phyloP scores from a whole-genome alignment of 2,113 vertebrate genomes.

The Nansenia antarctica region DNA sequence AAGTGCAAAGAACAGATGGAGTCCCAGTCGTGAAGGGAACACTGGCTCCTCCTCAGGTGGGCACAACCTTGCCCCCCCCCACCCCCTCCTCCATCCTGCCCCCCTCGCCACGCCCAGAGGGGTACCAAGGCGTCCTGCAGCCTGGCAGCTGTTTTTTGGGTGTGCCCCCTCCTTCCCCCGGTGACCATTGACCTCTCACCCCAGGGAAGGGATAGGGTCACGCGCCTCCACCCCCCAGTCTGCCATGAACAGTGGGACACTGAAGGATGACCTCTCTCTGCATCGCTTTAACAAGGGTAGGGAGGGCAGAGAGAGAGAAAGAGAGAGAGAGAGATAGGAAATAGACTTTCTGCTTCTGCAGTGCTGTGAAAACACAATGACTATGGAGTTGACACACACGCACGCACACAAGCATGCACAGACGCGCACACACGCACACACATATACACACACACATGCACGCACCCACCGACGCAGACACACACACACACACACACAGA shows the following conservation, averaged over 20 bases:
- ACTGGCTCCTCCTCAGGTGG: slow-evolving; percentile 46
- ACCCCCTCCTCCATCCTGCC: slow-evolving; percentile 34
- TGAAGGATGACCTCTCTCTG: slow-evolving; percentile 32
- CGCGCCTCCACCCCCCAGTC: slow-evolving; percentile 22
- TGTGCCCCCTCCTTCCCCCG: slow-evolving; percentile 42
- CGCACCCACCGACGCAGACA: too few species aligned
- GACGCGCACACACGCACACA: too few species aligned
- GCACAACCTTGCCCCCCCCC: slow-evolving; percentile 55
- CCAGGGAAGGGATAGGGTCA: slow-evolving; percentile 33
- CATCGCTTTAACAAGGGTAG: slow-evolving; percentile 13
- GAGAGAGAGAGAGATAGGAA: not conserved
- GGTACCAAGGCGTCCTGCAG: slow-evolving; percentile 61
- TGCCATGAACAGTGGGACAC: slow-evolving; percentile 22
- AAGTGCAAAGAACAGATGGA: slow-evolving; percentile 63
- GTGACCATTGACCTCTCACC: slow-evolving; percentile 45
- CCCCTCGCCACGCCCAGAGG: slow-evolving; percentile 51
- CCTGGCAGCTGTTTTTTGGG: slow-evolving; percentile 70
- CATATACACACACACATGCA: too few species aligned
- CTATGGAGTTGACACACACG: not conserved
- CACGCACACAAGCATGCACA: too few species aligned
- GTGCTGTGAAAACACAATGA: not conserved
- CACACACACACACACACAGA: too few species aligned
- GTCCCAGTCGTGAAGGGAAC: slow-evolving; percentile 52
- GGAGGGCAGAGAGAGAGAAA: not conserved
- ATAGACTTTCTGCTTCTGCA: not conserved